A percentile compares a stretch with the other conserved stretches of the same genome.
These are phyloP conservation scores for Fabriciana adippe DNA, from an alignment of 2,888 invertebrate species.

Conservation along the genomic window DNA sequence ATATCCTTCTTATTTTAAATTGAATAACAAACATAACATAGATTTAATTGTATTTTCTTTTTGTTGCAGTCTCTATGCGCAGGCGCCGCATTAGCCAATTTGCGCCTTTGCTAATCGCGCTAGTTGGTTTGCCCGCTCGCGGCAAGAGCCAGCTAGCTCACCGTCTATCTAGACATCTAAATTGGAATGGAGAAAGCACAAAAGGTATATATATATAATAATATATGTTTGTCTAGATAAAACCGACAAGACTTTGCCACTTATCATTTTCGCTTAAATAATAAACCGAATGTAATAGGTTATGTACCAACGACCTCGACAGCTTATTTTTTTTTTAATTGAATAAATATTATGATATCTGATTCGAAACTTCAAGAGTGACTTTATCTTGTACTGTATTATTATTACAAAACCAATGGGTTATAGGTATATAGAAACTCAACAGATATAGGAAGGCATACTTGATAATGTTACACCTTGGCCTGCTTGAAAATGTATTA, in stretches of 20 bases:
- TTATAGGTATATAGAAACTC: conserved; percentile 3
- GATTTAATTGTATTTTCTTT: conserved; percentile 3
- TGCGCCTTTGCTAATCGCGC: conserved; percentile 90
- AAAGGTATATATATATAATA: conserved; percentile 84
- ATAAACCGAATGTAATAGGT: too few relatives aligned
- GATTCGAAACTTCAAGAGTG: too few relatives aligned
- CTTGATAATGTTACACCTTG: conserved; percentile 50
- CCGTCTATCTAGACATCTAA: conserved; percentile 92
- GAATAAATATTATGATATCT: too few relatives aligned
- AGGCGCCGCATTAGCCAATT: conserved; percentile 76
- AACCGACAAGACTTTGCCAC: too few relatives aligned
- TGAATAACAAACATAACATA: neutral
- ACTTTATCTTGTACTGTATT: too few relatives aligned
- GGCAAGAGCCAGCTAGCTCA: conserved; percentile 96
- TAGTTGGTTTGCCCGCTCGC: conserved; percentile 95
- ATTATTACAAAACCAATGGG: too few relatives aligned
- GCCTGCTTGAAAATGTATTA: conserved; percentile 50
- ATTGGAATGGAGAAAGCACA: conserved; percentile 94
- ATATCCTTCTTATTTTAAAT: neutral
- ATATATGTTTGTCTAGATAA: neutral
- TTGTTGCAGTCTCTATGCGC: conserved; percentile 75
- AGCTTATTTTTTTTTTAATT: too few relatives aligned
- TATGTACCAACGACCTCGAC: too few relatives aligned
- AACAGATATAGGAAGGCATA: conserved; percentile 33
- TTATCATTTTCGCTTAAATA: too few relatives aligned